Conservation (phyloP, 1,140 invertebrate species). For the Drosophila takahashii region DNA sequence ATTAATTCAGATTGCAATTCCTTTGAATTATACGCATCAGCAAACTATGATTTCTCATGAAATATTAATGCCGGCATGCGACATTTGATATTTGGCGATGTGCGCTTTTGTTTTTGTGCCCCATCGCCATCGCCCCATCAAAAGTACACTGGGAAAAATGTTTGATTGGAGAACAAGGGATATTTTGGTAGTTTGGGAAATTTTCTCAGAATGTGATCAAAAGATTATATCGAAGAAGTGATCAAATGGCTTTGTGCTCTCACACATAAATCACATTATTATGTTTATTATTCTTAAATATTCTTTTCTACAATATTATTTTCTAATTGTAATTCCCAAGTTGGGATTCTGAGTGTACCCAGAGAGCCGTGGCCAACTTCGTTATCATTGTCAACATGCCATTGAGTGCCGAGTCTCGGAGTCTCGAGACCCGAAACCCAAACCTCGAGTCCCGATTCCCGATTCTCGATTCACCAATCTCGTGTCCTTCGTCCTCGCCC, state of each 20-base stretch:
- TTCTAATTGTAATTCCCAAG: no score
- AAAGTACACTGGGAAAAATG: background rate
- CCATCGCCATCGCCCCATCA: background rate
- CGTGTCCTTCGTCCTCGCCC: slow-evolving; percentile 7
- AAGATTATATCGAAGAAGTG: no score
- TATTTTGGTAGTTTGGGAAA: no score
- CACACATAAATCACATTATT: no score
- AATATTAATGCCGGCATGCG: slow-evolving; percentile 80
- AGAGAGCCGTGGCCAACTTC: slow-evolving; percentile 68
- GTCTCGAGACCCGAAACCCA: slow-evolving; percentile 14
- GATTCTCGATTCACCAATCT: background rate
- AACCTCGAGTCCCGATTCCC: background rate
- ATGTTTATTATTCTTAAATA: no score
- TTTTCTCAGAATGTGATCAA: no score
- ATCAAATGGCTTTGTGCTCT: no score
- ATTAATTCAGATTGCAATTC: slow-evolving; percentile 83
- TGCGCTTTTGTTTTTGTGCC: slow-evolving; percentile 26
- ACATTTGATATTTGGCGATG: slow-evolving; percentile 75
- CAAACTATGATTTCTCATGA: slow-evolving; percentile 83
- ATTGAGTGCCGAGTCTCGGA: slow-evolving; percentile 57
- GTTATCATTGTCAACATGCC: slow-evolving; percentile 83
- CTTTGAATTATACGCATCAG: slow-evolving; percentile 82
- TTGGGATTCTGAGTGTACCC: background rate
- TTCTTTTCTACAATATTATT: no score
- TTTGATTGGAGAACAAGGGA: no score